Evolutionary conservation across 2,797 vertebrate species (phyloP), one percentile per base, ranked within the genome.

Genomic region (Onychomys leucogaster): DNA sequence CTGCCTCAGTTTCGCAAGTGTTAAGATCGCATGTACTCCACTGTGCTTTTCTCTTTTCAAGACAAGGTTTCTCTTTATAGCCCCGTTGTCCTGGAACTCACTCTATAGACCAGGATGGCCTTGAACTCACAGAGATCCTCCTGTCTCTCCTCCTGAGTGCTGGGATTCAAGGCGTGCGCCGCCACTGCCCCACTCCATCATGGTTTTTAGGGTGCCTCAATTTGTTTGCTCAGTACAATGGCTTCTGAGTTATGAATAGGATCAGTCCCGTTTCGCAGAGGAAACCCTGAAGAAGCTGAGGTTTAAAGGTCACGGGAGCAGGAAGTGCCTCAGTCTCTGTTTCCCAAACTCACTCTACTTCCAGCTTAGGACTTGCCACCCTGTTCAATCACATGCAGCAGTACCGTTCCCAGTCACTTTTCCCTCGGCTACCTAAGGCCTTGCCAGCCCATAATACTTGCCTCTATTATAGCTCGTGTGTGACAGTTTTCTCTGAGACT

Each of bases 291-390:
- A 46, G 55, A 91, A 97, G 65, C 37, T 86, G 27, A 82, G 57
- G 13, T 73, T 75, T 65, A 41, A 89, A 83, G 78, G 78, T 65
- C 29, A 88, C 34, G 90, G 23, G 71, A 55, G 23, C 34, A 91
- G 97, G 94, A 96, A 97, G 78, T 69, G 95, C 87, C 23, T 84
- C 34, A 84, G 69, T 34, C 21, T 71, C 29, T 57, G 12, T 78
- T 21, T 59, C 71, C 67, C 41, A 57, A 46, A 82, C 21, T n/a
- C 34, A 11, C 17, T 86, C 65, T 55, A 57, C 29, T 80, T 78
- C 34, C 32, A 49, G 32, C 21, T 85, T 41, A 85, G 32, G 32
- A 69, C 32, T 9, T 67, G 61, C 12, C 43, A n/a, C 11, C 3
- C 46, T 0, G 6, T 46, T 52, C 34, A 59, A 23, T 69, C 65